A percentile compares a stretch with the other conserved stretches of the same genome.
Conservation (phyloP, 2,888 invertebrate genomes). For the Liodrosophila aerea region DNA sequence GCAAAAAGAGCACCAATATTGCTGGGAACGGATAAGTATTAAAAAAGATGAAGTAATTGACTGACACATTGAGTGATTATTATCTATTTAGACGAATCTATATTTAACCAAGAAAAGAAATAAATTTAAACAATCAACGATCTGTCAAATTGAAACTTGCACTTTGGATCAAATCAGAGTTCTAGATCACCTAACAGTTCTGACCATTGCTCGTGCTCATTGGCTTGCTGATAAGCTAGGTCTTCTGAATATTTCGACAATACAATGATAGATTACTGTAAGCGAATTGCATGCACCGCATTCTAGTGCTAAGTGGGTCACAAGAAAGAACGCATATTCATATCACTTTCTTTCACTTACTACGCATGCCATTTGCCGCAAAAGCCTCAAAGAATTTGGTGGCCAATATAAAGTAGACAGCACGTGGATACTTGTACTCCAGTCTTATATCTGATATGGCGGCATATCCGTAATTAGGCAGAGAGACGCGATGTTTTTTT, state of each 20-base stretch:
- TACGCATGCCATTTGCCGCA: slow-evolving; percentile 82
- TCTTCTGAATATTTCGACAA: slow-evolving; percentile 38
- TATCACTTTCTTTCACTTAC: slow-evolving; percentile 66
- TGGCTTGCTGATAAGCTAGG: slow-evolving; percentile 46
- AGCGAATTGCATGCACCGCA: neutral
- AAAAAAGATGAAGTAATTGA: too few relatives aligned
- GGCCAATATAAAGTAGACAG: slow-evolving; percentile 79
- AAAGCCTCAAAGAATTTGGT: slow-evolving; percentile 82
- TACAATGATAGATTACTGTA: slow-evolving; percentile 57
- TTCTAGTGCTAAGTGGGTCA: slow-evolving; percentile 17
- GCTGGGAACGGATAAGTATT: slow-evolving; percentile 82
- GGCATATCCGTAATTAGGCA: slow-evolving; percentile 71
- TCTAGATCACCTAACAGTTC: slow-evolving; percentile 33
- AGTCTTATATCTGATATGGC: slow-evolving; percentile 56
- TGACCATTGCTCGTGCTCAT: slow-evolving; percentile 26
- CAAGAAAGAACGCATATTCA: neutral
- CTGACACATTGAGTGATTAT: too few relatives aligned
- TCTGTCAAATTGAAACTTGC: neutral
- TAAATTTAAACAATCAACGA: too few relatives aligned
- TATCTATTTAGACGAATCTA: too few relatives aligned
- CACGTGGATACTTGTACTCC: slow-evolving; percentile 79
- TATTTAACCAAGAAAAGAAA: too few relatives aligned
- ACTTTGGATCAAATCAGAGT: neutral
- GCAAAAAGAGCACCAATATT: slow-evolving; percentile 86
- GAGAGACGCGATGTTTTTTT: slow-evolving; percentile 39